These are phyloP conservation scores for Drosophila nigromelanica DNA, from an alignment of 1,140 invertebrate genomes.

Conservation along the genomic window DNA sequence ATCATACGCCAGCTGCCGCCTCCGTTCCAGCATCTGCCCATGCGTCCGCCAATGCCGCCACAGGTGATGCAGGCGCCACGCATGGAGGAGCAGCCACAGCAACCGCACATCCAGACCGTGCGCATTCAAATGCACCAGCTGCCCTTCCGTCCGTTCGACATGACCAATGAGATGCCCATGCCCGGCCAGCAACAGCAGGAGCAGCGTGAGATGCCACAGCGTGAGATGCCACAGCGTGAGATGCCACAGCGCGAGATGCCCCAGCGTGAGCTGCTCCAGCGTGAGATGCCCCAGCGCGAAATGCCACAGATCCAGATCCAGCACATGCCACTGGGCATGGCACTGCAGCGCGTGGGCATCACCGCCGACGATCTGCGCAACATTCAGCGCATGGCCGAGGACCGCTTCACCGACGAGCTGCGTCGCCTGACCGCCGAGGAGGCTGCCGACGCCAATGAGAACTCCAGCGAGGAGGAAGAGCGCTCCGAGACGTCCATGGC, in stretches of 20 bases:
- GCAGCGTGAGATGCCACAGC: slow-evolving; percentile 51
- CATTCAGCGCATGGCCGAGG: slow-evolving; percentile 85
- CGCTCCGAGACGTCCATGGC: slow-evolving; percentile 35
- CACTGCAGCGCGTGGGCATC: slow-evolving; percentile 85
- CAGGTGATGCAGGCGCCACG: slow-evolving; percentile 83
- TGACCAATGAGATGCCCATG: slow-evolving; percentile 77
- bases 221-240: slow-evolving; percentile 60
- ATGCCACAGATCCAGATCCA: slow-evolving; percentile 76
- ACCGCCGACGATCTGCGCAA: slow-evolving; percentile 86
- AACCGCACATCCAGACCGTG: slow-evolving; percentile 74
- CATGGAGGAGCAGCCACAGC: slow-evolving; percentile 74
- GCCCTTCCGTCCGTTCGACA: slow-evolving; percentile 77
- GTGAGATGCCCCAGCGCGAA: slow-evolving; percentile 59
- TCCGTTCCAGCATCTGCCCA: slow-evolving; percentile 83
- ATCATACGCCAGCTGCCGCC: slow-evolving; percentile 72
- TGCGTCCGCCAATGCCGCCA: slow-evolving; percentile 82
- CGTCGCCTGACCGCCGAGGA: slow-evolving; percentile 82
- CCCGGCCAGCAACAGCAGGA: slow-evolving; percentile 58
- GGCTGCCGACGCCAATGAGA: slow-evolving; percentile 74
- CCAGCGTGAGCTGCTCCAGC: too few relatives aligned
- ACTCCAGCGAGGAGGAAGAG: slow-evolving; percentile 81
- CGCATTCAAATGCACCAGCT: slow-evolving; percentile 83
- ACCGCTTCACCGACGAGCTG: slow-evolving; percentile 84
- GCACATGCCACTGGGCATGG: slow-evolving; percentile 79
- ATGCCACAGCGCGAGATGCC: slow-evolving; percentile 56